Conservation (phyloP, 1,140 invertebrate genomes). For the Bombus soroeensis region DNA sequence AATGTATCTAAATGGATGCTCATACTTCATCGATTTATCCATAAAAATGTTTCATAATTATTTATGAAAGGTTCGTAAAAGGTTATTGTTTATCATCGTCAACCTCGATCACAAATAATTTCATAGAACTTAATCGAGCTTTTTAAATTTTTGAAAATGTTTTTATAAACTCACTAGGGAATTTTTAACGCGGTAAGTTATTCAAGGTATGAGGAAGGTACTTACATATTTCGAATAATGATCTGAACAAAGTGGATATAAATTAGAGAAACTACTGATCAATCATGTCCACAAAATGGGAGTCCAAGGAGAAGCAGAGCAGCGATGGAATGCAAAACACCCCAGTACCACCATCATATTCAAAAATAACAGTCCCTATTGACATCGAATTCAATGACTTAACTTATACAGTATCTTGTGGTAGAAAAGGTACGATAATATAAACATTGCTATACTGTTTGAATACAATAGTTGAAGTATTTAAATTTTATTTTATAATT, state of each 20-base stretch:
- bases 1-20: no score
- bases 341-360: constrained; percentile 30
- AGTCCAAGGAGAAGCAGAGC: not conserved
- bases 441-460: not conserved
- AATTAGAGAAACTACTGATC: not conserved
- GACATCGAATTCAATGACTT: constrained; percentile 89
- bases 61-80: not conserved
- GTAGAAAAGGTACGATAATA: constrained; percentile 84
- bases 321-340: not conserved
- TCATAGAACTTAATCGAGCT: not conserved
- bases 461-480: not conserved
- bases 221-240: constrained; percentile 17
- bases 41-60: not conserved
- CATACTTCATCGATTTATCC: not conserved
- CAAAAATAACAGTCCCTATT: constrained; percentile 82
- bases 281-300: constrained; percentile 20
- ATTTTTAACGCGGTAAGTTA: not conserved
- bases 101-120: not conserved
- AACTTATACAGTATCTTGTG: constrained; percentile 86
- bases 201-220: not conserved
- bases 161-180: not conserved
- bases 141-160: not conserved
- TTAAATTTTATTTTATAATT: not conserved
- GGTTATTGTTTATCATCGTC: not conserved
- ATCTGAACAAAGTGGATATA: not conserved